Evolutionary conservation across 2,797 vertebrate genomes (phyloP).

Genomic region (Anas flavirostris): DNA sequence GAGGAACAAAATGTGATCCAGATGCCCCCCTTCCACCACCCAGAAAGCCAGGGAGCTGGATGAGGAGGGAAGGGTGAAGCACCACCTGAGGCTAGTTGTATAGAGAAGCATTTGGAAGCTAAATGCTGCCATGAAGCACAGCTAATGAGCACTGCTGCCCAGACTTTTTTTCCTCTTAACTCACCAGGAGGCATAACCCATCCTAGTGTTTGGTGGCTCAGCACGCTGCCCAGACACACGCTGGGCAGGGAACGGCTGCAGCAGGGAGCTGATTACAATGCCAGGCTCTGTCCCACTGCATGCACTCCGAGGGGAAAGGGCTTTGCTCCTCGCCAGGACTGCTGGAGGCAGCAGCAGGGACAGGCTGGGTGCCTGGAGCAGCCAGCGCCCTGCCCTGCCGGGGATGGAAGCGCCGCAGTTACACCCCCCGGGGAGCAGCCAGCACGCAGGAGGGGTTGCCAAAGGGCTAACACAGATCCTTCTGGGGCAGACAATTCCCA

Average conservation of each 20-base stretch:
- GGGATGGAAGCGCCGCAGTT: not conserved
- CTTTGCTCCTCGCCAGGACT: not conserved
- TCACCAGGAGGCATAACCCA: not conserved
- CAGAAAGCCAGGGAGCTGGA: not conserved
- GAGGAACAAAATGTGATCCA: not conserved
- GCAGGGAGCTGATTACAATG: not conserved
- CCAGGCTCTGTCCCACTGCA: not conserved
- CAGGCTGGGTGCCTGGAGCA: not conserved
- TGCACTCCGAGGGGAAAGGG: not conserved
- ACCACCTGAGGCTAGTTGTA: not conserved
- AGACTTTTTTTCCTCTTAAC: not conserved
- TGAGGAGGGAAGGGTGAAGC: not conserved
- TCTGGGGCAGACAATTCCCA: not conserved
- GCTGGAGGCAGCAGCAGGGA: not conserved
- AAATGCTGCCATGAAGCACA: rapidly evolving
- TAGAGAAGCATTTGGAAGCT: not conserved
- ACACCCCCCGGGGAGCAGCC: rapidly evolving
- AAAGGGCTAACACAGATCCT: not conserved
- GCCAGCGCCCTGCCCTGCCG: not conserved
- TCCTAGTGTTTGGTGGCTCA: rapidly evolving
- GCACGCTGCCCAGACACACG: not conserved
- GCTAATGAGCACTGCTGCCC: not conserved
- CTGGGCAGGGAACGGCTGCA: not conserved
- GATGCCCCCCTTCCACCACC: not conserved
- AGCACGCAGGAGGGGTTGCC: rapidly evolving